phyloP scores from a whole-genome alignment of 2,113 vertebrate genomes.

The Rousettus leschenaultii region DNA sequence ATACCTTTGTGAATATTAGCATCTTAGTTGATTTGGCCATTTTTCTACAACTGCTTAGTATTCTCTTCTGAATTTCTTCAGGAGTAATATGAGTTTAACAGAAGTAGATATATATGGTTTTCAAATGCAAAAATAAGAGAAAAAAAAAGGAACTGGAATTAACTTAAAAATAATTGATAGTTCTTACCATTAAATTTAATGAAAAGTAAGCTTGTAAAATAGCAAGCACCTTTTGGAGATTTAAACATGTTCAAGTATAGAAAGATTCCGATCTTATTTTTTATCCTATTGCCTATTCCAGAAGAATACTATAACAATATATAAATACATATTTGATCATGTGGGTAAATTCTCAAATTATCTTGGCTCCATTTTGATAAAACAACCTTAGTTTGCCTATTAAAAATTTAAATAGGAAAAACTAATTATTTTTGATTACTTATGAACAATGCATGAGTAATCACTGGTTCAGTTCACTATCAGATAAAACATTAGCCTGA shows the following conservation, averaged over 20 bases:
- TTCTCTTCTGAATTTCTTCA: background rate
- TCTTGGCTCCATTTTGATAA: background rate
- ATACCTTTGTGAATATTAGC: background rate
- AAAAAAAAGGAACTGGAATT: background rate
- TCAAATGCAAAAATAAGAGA: background rate
- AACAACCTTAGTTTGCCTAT: background rate
- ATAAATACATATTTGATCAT: background rate
- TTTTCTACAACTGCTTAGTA: background rate
- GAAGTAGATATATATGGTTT: background rate
- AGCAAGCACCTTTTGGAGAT: background rate
- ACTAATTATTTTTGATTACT: background rate
- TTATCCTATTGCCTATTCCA: background rate
- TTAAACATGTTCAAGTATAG: background rate
- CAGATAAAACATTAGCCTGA: background rate
- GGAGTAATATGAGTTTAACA: background rate
- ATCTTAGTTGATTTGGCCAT: background rate
- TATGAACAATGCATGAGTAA: background rate
- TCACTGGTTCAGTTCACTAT: background rate
- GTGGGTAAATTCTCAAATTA: slow-evolving; percentile 3
- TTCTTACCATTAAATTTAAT: slow-evolving; percentile 5
- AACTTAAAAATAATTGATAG: background rate
- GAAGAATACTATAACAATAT: background rate
- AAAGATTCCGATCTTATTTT: background rate
- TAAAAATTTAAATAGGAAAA: background rate
- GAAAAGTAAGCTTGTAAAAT: background rate